Percentiles rank a stretch among this genome's conserved stretches.
Evolutionary conservation across 2,888 invertebrate genomes (phyloP).

Genomic region (Drosophila barbarae): DNA sequence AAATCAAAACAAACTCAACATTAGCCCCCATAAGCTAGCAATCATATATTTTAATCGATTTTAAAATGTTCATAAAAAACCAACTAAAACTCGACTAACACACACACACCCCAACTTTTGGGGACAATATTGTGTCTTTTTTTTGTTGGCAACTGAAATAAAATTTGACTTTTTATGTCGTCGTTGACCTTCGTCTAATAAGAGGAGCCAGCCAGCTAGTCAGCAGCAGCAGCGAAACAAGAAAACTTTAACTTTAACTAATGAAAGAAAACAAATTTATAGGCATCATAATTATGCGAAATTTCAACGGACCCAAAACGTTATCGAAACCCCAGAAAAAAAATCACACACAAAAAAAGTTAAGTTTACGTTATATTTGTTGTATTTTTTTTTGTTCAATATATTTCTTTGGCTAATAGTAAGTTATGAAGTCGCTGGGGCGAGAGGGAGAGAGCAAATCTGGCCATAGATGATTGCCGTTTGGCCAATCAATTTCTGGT

Average conservation of each 20-base stretch:
- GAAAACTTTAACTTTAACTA: conserved; percentile 66
- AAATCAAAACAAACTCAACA: conserved; percentile 43
- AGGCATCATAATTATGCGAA: conserved; percentile 75
- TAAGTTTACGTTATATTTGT: conserved; percentile 17
- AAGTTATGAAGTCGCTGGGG: conserved; percentile 61
- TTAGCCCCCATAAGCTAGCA: conserved; percentile 39
- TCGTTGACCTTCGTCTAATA: conserved; percentile 74
- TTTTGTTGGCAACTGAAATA: conserved; percentile 57
- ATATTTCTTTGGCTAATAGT: conserved; percentile 63
- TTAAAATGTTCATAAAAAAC: conserved; percentile 60
- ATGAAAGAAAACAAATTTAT: conserved; percentile 76
- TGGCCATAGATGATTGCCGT: conserved; percentile 67
- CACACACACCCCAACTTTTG: conserved; percentile 21
- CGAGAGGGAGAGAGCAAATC: conserved; percentile 20
- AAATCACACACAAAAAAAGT: conserved; percentile 26
- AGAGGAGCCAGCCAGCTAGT: conserved; percentile 42
- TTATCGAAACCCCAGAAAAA: conserved; percentile 52
- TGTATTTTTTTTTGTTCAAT: conserved; percentile 11
- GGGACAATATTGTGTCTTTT: conserved; percentile 6
- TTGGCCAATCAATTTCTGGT: conserved; percentile 74
- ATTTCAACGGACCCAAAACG: conserved; percentile 57
- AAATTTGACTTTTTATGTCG: conserved; percentile 69
- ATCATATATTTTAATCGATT: conserved; percentile 62
- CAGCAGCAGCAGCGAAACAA: conserved; percentile 29
- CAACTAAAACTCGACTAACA: conserved; percentile 20